Percentiles rank a stretch among this genome's conserved stretches.
Evolutionary conservation across 1,140 invertebrate genomes (phyloP).

Genomic region (Sinella curviseta): DNA sequence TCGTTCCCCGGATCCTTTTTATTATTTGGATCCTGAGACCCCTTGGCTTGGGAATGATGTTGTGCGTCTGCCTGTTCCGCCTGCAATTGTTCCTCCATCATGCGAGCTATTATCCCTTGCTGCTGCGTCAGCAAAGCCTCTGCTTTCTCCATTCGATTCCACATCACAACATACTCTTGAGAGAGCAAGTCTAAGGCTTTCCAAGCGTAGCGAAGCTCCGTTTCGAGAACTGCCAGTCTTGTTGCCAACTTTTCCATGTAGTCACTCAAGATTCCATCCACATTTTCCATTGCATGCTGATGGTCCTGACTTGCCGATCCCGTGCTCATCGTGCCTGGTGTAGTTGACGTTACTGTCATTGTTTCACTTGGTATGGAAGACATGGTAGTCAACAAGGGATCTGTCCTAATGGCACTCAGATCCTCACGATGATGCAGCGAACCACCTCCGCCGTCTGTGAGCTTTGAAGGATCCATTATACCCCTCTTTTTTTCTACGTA

Average conservation of each 20-base stretch:
- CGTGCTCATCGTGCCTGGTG: constrained; percentile 12
- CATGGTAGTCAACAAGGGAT: constrained; percentile 19
- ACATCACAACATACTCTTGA: constrained; percentile 90
- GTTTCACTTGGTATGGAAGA: constrained; percentile 11
- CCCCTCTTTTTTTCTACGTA: background rate
- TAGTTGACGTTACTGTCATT: constrained; percentile 17
- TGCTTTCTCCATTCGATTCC: constrained; percentile 87
- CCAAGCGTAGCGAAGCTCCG: constrained; percentile 88
- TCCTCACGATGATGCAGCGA: background rate
- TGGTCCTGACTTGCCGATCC: constrained; percentile 31
- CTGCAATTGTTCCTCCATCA: constrained; percentile 64
- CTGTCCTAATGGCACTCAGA: background rate
- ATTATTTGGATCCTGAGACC: background rate
- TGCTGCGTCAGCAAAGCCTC: constrained; percentile 85
- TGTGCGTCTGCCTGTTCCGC: constrained; percentile 42
- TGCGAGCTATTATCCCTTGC: constrained; percentile 84
- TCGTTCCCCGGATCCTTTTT: constrained; percentile 10
- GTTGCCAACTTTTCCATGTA: constrained; percentile 86
- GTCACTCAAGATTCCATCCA: constrained; percentile 65
- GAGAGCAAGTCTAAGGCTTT: constrained; percentile 83
- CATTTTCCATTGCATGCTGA: constrained; percentile 41
- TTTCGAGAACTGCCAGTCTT: constrained; percentile 80
- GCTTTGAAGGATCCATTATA: constrained; percentile 7
- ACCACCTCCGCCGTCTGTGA: background rate
- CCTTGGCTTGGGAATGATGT: background rate